Conservation (phyloP, 2,797 vertebrate species). For the Triplophysa yarkandensis region DNA sequence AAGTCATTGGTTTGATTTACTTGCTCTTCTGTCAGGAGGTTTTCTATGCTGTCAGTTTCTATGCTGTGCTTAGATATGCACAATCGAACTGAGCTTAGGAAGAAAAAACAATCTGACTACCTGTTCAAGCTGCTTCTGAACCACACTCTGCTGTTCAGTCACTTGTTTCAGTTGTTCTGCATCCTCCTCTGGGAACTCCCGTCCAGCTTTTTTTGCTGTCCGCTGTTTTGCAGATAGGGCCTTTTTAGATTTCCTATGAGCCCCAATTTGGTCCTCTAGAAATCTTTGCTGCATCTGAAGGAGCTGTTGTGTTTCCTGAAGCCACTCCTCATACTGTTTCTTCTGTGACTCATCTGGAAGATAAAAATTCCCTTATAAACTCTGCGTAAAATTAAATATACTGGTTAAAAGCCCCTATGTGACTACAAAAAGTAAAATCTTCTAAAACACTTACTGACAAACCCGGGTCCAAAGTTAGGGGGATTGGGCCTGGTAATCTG, state of each 20-base stretch:
- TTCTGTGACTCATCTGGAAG: slow-evolving; percentile 85
- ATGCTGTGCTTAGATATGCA: no score
- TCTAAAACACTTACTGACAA: slow-evolving; percentile 87
- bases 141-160: slow-evolving; percentile 90
- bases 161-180: slow-evolving; percentile 87
- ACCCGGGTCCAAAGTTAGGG: slow-evolving; percentile 89
- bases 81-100: no score
- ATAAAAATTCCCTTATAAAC: background rate
- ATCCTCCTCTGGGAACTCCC: slow-evolving; percentile 89
- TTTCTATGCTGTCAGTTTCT: no score
- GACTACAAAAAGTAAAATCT: background rate
- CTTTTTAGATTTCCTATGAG: slow-evolving; percentile 94
- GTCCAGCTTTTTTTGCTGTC: slow-evolving; percentile 91
- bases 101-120: no score
- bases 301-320: slow-evolving; percentile 93
- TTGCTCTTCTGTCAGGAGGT: no score
- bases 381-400: background rate
- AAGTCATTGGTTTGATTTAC: no score
- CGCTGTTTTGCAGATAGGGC: slow-evolving; percentile 96
- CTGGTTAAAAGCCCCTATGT: background rate
- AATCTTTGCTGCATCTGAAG: slow-evolving; percentile 97
- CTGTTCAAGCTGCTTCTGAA: slow-evolving; percentile 97
- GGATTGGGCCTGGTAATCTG: slow-evolving; percentile 87
- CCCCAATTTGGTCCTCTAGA: slow-evolving; percentile 92
- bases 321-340: slow-evolving; percentile 94